Base-by-base conservation (phyloP, 2,888 invertebrate genomes). In the Nezara viridula region DNA sequence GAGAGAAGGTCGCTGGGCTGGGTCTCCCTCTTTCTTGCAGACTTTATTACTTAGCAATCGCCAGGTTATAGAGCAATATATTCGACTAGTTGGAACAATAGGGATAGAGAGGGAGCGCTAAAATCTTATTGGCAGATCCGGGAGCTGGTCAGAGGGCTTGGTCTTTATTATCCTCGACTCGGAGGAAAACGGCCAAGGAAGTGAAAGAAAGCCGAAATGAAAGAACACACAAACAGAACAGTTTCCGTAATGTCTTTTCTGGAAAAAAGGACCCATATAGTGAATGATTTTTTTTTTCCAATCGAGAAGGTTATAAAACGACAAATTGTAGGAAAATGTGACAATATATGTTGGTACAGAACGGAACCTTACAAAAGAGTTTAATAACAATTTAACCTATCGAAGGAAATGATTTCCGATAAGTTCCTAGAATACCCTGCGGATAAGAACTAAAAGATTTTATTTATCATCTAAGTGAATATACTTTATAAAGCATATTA, bases 61-160 rank as follows among this genome's bases (percentile, higher is more conserved):
- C 66, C 66, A 73, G 81, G 81, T 44, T 81, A 81, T 81, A 24
- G 81, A 12, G 12, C 81, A 81, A 81, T 81, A 81, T 47, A 81
- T 81, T 81, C 44, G n/a, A 81, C 81, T 81, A 81, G 81, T 47
- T 47, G 44, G 81, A 81, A 81, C 81, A 81, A 81, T 81, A n/a
- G 81, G 44, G 81, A n/a, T 81, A 81, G 81, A 81, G 81, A 12
- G 40, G 81, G n/a, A 81, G 44, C 81, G n/a, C n/a, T 81, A 81
- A 81, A 81, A 47, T 81, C 44, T 81, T 81, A 81, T 81, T 81
- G 44, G 44, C 81, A 44, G 81, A 44, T n/a, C 24, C 81, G 24
- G 44, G 44, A 44, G 24, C 32, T 37, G 66, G 66, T 73, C 66
- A 81, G 44, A n/a, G 81, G n/a, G n/a, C n/a, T 2, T 44, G 81